Evolutionary conservation across 2,797 vertebrate species (phyloP).

Genomic region (Helostoma temminkii): DNA sequence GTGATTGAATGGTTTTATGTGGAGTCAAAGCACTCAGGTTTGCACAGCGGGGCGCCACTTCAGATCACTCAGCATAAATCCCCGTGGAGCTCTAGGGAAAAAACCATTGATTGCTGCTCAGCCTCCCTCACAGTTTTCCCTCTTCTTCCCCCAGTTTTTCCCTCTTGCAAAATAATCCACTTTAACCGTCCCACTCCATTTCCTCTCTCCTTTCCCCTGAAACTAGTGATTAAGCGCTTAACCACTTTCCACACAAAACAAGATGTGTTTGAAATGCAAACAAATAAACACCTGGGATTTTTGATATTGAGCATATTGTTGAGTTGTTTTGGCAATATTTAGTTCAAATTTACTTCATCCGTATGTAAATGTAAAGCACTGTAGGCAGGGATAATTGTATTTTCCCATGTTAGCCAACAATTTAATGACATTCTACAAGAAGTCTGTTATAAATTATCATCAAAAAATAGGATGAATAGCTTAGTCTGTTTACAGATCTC

Average conservation of each 20-base stretch:
- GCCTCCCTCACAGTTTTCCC: constrained; percentile 43
- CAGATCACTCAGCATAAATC: constrained; percentile 79
- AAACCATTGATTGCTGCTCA: constrained; percentile 72
- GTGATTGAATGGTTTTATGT: constrained; percentile 81
- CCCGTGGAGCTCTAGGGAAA: constrained; percentile 63
- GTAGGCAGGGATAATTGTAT: constrained; percentile 20
- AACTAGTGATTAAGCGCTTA: constrained; percentile 70
- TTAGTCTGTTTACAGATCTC: constrained; percentile 5
- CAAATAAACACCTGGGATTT: constrained; percentile 64
- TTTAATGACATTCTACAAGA: neutral
- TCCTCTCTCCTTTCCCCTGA: constrained; percentile 56
- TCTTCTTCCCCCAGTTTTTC: constrained; percentile 47
- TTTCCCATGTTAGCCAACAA: constrained; percentile 5
- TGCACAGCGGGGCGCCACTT: constrained; percentile 79
- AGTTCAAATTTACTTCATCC: constrained; percentile 27
- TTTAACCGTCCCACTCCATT: constrained; percentile 70
- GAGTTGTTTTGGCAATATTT: constrained; percentile 35
- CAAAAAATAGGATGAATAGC: neutral
- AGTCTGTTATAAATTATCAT: neutral
- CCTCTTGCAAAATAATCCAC: constrained; percentile 70
- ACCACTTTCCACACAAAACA: constrained; percentile 58
- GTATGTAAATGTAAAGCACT: constrained; percentile 41
- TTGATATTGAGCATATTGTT: constrained; percentile 24
- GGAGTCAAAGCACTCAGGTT: constrained; percentile 82
- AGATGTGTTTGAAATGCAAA: constrained; percentile 66